Base-by-base conservation (phyloP, 2,113 vertebrate genomes). In the Glaucidium brasilianum region DNA sequence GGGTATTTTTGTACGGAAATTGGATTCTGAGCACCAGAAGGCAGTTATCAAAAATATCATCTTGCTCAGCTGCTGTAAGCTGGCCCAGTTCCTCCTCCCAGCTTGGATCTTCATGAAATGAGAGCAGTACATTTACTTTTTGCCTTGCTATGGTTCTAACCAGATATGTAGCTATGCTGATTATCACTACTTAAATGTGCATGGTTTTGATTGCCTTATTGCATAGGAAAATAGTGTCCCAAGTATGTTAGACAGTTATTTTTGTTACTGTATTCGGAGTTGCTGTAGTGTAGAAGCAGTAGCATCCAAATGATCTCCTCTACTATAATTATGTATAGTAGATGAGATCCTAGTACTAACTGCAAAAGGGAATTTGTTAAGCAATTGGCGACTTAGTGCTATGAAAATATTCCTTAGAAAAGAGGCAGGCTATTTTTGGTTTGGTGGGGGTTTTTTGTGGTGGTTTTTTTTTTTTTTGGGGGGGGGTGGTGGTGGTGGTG, bases 1-100 rank as follows among this genome's bases (percentile, higher is more conserved):
- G 27, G 5, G 4, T 75, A 41, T 75, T 91, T 77, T 84, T 94
- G 5, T 58, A 67, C 5, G 1, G 49, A 91, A 85, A 91, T 88
- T 66, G 74, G 71, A 79, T 96, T 94, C 30, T 73, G 71, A 90
- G 67, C 58, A 69, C 73, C 94, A 97, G 95, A 95, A 96, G 95
- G 92, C 94, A 90, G 77, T 82, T 90, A 76, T 85, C 89, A 95
- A 88, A 97, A 96, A 91, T 92, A 85, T 30, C 77, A 83, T 85
- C 67, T 94, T 96, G 62, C 81, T 93, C 1, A 23, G 78, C 74
- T 97, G 84, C 41, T 88, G 18, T 85, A 87, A 79, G 35, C 71
- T 96, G 92, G 92, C 92, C 50, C 37, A 15, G 20, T 82, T 96
- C 71, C 75, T 91, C 69, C 69, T 58, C 25, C 47, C 6, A 2